Evolutionary conservation across 2,888 invertebrate genomes (phyloP).

Genomic region (Meghimatium bilineatum): DNA sequence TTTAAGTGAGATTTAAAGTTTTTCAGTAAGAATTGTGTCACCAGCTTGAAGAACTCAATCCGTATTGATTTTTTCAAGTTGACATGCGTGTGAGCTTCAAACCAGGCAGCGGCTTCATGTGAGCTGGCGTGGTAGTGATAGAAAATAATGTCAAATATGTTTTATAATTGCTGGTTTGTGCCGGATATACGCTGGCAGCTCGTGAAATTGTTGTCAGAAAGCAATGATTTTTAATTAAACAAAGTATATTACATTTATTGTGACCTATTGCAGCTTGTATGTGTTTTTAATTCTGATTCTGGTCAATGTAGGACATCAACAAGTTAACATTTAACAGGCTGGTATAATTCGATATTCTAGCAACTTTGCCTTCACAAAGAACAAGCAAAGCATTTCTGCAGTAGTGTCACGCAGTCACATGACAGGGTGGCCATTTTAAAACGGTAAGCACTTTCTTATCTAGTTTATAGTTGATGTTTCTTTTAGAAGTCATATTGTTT

Average conservation of each 20-base stretch:
- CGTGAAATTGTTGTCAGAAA: not conserved
- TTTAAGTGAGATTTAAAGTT: too few relatives aligned
- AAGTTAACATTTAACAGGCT: too few relatives aligned
- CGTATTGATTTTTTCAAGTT: not conserved
- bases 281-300: too few relatives aligned
- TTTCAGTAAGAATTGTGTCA: too few relatives aligned
- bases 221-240: too few relatives aligned
- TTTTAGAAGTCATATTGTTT: too few relatives aligned
- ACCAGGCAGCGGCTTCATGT: not conserved
- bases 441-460: too few relatives aligned
- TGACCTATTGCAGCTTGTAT: not conserved
- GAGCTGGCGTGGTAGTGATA: not conserved
- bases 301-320: too few relatives aligned
- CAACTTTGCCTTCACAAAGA: too few relatives aligned
- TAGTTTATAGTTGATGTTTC: too few relatives aligned
- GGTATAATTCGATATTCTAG: too few relatives aligned
- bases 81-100: not conserved
- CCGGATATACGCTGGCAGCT: not conserved
- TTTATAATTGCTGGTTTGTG: not conserved
- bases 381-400: too few relatives aligned
- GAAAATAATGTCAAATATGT: not conserved
- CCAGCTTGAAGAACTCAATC: not conserved
- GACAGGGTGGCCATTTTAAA: not conserved
- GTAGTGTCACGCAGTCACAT: not conserved
- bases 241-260: not conserved